Conservation (phyloP, 2,797 vertebrate species). For the Paramormyrops hopkinsi region DNA sequence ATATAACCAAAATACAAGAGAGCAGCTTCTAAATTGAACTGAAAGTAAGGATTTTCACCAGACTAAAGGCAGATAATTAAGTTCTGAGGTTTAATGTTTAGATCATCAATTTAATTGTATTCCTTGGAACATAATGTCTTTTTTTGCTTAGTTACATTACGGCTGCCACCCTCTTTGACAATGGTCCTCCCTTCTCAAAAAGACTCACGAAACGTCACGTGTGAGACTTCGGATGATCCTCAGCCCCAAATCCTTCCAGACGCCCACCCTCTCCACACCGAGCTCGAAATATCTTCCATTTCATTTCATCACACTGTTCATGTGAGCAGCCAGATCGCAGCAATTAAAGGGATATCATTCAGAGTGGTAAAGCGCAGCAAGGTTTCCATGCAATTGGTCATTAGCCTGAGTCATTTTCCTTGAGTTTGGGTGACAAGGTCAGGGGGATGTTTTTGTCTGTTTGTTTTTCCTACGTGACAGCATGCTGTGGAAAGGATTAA, state of each 20-base stretch:
- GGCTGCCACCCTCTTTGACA: background rate
- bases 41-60: conserved; percentile 62
- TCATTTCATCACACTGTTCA: background rate
- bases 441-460: background rate
- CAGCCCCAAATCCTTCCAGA: background rate
- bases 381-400: background rate
- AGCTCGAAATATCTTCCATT: background rate
- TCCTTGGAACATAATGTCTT: background rate
- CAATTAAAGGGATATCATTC: background rate
- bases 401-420: conserved; percentile 17
- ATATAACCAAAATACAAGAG: conserved; percentile 74
- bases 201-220: background rate
- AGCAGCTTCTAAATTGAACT: conserved; percentile 62
- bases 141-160: background rate
- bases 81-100: background rate
- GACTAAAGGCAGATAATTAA: background rate
- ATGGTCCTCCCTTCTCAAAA: background rate
- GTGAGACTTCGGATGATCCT: background rate
- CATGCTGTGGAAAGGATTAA: conserved; percentile 34
- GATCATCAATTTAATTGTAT: background rate
- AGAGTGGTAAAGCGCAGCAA: background rate
- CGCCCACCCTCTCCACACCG: background rate
- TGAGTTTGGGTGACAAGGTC: conserved; percentile 33
- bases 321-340: background rate
- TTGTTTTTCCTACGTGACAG: conserved; percentile 33